Base-by-base conservation (phyloP, 2,888 invertebrate genomes). In the Meiosimyza decipiens region DNA sequence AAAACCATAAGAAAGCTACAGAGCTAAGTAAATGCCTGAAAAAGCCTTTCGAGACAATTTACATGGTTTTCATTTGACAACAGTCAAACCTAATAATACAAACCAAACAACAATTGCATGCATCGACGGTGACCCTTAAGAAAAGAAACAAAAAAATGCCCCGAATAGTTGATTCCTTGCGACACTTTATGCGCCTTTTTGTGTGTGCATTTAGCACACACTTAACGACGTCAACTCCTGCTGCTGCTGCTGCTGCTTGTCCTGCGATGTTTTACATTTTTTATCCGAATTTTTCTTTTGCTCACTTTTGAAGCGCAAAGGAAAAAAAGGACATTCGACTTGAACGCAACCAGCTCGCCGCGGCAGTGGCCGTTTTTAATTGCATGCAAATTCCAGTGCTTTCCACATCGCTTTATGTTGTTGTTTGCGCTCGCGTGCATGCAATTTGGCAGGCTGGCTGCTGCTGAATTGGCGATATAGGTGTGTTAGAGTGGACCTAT, bases 191-290 rank as follows among this genome's bases (percentile, higher is more conserved):
- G 18, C 22, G 13, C 62, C 16, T 40, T 40, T 63, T 49, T 49
- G 49, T 18, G 40, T 40, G 73, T 77, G 82, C 79, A 81, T 77
- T 82, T 83, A 81, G 77, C 81, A 81, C 81, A 77, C 82, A 80
- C 81, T 81, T 81, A 82, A 77, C 74, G 57, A 74, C 74, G 79
- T 77, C 72, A 69, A 57, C 60, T 52, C 52, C 55, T 50, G 22
- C 40, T 28, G 28, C 28, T 22, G 22, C 28, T 22, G 22, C 22
- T 28, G 28, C 28, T 40, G 40, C 40, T 40, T 40, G 40, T 40
- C 40, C 40, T 62, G 28, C 40, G 62, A 28, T n/a, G 54, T 54
- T 18, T 13, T 40, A 15, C 33, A n/a, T 62, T 28, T 28, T 18
- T 7, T 18, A 3, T 59, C 22, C 28, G 28, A 28, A 28, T 28